Percentiles rank a stretch among this genome's conserved stretches.
phyloP scores from a whole-genome alignment of 2,797 vertebrate species.

The Zenarchopterus dispar region DNA sequence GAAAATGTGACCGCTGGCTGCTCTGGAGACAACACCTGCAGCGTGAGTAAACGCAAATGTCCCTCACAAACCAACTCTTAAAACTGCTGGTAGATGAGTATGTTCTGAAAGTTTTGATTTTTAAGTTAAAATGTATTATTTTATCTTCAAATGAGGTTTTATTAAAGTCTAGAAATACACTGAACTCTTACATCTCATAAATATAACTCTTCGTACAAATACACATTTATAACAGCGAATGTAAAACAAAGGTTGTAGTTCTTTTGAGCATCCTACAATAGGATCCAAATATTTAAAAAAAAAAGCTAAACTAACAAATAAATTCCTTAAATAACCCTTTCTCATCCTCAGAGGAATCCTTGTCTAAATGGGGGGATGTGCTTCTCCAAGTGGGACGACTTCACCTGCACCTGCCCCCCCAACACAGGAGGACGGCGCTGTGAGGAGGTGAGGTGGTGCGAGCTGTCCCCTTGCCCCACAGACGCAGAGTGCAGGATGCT shows the following conservation, averaged over 20 bases:
- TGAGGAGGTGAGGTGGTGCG: constrained; percentile 89
- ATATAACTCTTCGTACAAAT: not conserved
- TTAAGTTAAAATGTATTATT: no score
- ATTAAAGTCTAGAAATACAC: no score
- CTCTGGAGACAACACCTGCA: constrained; percentile 84
- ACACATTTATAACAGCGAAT: not conserved
- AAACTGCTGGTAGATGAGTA: no score
- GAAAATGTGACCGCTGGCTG: constrained; percentile 87
- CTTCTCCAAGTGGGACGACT: constrained; percentile 88
- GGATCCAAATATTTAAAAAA: no score
- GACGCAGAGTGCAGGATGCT: constrained; percentile 82
- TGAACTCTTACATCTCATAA: not conserved
- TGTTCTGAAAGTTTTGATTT: no score
- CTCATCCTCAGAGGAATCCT: constrained; percentile 82
- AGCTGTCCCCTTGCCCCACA: constrained; percentile 84
- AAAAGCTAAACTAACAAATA: no score
- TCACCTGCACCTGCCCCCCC: constrained; percentile 87
- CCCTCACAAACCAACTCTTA: not conserved
- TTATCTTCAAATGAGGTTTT: no score
- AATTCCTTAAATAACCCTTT: constrained; percentile 5
- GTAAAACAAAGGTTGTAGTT: not conserved
- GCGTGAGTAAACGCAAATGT: constrained; percentile 70
- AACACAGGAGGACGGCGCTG: constrained; percentile 86
- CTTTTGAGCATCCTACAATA: not conserved
- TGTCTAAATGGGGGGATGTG: constrained; percentile 89